Evolutionary conservation across 2,113 vertebrate genomes (phyloP), one percentile per base, ranked within the genome.

Genomic region (Diglossa brunneiventris): DNA sequence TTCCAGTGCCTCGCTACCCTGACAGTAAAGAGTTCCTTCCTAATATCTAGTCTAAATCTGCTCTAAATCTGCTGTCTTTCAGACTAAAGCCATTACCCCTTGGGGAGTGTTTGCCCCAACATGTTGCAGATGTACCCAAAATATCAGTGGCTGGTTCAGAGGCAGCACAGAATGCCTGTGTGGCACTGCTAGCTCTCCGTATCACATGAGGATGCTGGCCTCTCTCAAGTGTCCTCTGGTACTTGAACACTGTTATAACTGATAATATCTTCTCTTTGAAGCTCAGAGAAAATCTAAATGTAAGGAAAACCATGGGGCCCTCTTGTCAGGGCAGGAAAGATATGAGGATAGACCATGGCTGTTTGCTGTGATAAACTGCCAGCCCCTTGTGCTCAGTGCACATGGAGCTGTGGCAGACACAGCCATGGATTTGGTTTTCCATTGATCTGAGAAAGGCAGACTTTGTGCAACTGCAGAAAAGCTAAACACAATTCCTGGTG

Each of bases 41-140:
- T 56, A 28, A 24, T 42, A 44, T 24, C 35, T 23, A 21, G 4
- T 21, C 17, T 55, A 62, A 83, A 62, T 39, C 41, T 63, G 35
- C 12, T 21, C 17, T 55, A 62, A 83, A 62, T 39, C 41, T 63
- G 35, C 12, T 10, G 2, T n/a, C 35, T 37, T 42, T 77, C 56
- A 28, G 42, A 49, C n/a, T 33, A 33, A 70, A 83, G 41, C 14
- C 53, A 55, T 35, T 28, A 15, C 14, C 26, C 62, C n/a, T 19
- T 53, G 30, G 41, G 11, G 5, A 64, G 6, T 4, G 0, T 19
- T 55, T 35, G 30, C 16, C 31, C 31, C 28, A 4, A 18, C 6
- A 0, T 1, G 42, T 17, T 10, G 13, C 35, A 22, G 27, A 12
- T 31, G 22, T 19, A 18, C 19, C 49, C 1, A 0, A 30, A n/a